Conservation (phyloP, 2,113 vertebrate genomes). For the Anseranas semipalmata region DNA sequence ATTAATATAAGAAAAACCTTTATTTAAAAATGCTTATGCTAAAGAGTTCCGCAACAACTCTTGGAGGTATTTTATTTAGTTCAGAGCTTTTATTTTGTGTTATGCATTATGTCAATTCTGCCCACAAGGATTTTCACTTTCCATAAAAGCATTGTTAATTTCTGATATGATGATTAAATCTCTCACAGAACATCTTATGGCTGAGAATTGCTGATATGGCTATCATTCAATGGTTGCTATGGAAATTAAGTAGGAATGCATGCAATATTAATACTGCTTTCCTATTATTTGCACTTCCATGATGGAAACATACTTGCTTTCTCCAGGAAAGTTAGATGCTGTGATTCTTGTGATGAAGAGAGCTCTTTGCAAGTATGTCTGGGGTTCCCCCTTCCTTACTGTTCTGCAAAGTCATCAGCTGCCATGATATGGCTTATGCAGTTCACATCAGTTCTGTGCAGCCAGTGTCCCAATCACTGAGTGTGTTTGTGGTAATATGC, state of each 20-base stretch:
- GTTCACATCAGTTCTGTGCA: background rate
- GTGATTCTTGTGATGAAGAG: background rate
- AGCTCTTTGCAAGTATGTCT: background rate
- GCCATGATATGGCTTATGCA: background rate
- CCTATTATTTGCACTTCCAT: background rate
- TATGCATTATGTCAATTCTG: background rate
- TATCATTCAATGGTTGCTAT: slow-evolving; percentile 42
- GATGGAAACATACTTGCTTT: background rate
- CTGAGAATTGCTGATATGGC: background rate
- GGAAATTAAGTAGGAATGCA: slow-evolving; percentile 42
- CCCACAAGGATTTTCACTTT: background rate
- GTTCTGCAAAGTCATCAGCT: background rate
- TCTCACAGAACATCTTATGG: slow-evolving; percentile 24
- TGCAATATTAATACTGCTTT: slow-evolving; percentile 48
- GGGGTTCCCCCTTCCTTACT: background rate
- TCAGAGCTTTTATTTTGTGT: background rate
- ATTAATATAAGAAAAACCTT: background rate
- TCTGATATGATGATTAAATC: slow-evolving; percentile 8
- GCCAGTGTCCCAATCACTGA: background rate
- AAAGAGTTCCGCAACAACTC: background rate
- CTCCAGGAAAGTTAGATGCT: background rate
- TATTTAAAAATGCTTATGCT: background rate
- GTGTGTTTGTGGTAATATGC: background rate
- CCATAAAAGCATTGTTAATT: slow-evolving; percentile 9
- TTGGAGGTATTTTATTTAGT: slow-evolving; percentile 1